These are phyloP conservation scores for Paragorgia papillata DNA, from an alignment of 92 coral and sea anemone species.

Conservation along the genomic window DNA sequence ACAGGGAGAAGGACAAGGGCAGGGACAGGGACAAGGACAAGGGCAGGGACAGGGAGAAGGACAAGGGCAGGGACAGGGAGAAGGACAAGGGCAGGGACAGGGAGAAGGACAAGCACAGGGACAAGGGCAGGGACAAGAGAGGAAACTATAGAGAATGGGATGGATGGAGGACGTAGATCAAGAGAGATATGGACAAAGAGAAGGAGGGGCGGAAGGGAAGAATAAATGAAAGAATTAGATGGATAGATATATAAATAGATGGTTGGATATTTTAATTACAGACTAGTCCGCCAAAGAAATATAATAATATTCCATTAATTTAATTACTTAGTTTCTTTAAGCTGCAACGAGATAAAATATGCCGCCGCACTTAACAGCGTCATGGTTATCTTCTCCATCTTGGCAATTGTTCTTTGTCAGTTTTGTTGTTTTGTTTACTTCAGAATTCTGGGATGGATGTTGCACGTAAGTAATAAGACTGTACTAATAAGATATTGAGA, in stretches of 20 bases:
- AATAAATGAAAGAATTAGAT: neutral
- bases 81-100: too few species aligned
- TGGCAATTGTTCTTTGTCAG: slow-evolving; percentile 6
- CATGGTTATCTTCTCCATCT: slow-evolving; percentile 11
- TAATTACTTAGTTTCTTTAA: neutral
- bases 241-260: neutral
- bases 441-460: slow-evolving; percentile 43
- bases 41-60: too few species aligned
- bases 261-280: neutral
- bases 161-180: too few species aligned
- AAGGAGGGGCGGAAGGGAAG: too few species aligned
- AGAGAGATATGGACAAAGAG: too few species aligned
- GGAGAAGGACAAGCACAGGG: too few species aligned
- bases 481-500: neutral
- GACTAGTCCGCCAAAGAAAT: neutral
- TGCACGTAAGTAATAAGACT: slow-evolving; percentile 20
- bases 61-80: too few species aligned
- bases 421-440: slow-evolving; percentile 32
- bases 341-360: slow-evolving; percentile 15
- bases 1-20: too few species aligned
- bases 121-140: too few species aligned
- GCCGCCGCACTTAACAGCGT: neutral
- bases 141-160: too few species aligned
- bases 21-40: too few species aligned
- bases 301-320: slow-evolving; percentile 4